Percentiles rank a stretch among this genome's conserved stretches.
phyloP scores from a whole-genome alignment of 2,797 vertebrate genomes.

The Carapus acus region DNA sequence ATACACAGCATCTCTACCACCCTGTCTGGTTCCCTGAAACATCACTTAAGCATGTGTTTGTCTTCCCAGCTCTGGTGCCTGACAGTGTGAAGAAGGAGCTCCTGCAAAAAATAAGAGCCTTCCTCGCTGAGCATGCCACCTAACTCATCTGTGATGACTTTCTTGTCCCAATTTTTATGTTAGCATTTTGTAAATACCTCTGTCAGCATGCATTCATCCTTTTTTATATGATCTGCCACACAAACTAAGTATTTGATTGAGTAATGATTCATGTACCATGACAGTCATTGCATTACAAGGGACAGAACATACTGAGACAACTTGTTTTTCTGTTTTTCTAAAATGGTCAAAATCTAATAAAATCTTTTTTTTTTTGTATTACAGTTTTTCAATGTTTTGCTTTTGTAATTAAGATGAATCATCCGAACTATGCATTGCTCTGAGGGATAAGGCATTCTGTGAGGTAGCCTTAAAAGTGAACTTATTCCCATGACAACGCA shows the following conservation, averaged over 20 bases:
- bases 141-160: slow-evolving; percentile 26
- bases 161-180: not conserved
- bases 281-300: too few species aligned
- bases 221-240: slow-evolving; percentile 31
- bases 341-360: too few species aligned
- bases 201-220: slow-evolving; percentile 19
- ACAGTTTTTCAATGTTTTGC: too few species aligned
- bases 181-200: slow-evolving; percentile 33
- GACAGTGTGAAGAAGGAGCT: slow-evolving; percentile 99
- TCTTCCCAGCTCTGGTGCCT: slow-evolving; percentile 87
- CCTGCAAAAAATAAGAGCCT: slow-evolving; percentile 94
- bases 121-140: slow-evolving; percentile 90
- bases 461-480: slow-evolving; percentile 7
- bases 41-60: slow-evolving; percentile 2
- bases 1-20: too few species aligned
- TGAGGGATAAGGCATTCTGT: not conserved
- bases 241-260: slow-evolving; percentile 27
- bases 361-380: too few species aligned
- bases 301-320: too few species aligned
- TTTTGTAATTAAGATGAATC: too few species aligned
- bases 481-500: slow-evolving; percentile 37
- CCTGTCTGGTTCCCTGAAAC: too few species aligned
- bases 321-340: too few species aligned
- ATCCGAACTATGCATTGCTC: too few species aligned
- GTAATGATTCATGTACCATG: not conserved